These are phyloP conservation scores for Cerastis leucographa DNA, from an alignment of 2,888 invertebrate genomes.

Conservation along the genomic window DNA sequence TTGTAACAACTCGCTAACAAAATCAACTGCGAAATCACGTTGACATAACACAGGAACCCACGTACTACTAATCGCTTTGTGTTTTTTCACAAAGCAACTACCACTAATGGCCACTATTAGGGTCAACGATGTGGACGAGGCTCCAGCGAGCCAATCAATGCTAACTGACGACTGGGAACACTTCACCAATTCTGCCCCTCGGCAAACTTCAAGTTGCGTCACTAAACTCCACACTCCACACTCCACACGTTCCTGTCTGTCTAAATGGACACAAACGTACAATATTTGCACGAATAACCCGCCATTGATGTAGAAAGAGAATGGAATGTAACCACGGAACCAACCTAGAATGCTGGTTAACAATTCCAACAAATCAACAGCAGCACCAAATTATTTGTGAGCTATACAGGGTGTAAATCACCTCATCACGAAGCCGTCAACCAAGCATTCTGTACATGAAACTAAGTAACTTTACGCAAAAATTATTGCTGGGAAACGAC, in stretches of 20 bases:
- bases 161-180: conserved; percentile 61
- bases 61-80: conserved; percentile 60
- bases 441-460: too few species aligned
- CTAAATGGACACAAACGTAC: conserved; percentile 22
- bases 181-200: conserved; percentile 59
- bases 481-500: too few species aligned
- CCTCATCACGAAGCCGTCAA: too few species aligned
- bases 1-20: conserved; percentile 26
- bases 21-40: conserved; percentile 28
- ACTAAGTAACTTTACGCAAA: too few species aligned
- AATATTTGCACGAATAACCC: conserved; percentile 24
- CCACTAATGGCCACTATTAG: conserved; percentile 69
- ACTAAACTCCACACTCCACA: conserved; percentile 28
- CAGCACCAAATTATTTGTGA: conserved; percentile 40
- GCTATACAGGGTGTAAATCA: too few species aligned
- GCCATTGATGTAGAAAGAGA: conserved; percentile 4
- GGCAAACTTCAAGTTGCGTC: conserved; percentile 38
- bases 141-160: conserved; percentile 71
- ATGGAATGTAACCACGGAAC: conserved; percentile 23
- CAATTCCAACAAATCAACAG: conserved; percentile 29
- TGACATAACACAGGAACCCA: conserved; percentile 34
- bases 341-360: conserved; percentile 22
- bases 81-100: conserved; percentile 64
- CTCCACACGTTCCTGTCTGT: conserved; percentile 17
- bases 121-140: conserved; percentile 71